These are phyloP conservation scores for Nasonia oneida DNA, from an alignment of 2,888 invertebrate genomes.

Conservation along the genomic window DNA sequence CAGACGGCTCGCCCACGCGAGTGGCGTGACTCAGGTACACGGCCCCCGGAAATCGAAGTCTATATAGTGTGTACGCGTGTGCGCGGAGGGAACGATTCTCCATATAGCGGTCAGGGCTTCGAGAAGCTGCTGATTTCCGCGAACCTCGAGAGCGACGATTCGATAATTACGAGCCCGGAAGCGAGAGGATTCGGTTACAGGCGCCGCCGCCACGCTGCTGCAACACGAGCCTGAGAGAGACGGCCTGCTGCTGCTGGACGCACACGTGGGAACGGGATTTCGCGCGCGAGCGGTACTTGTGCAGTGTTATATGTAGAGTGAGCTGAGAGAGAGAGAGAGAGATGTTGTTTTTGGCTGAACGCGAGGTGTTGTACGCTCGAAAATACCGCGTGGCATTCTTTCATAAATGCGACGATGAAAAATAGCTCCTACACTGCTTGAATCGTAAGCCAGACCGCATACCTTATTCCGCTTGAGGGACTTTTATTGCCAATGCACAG, in stretches of 20 bases:
- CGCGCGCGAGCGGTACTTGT: not conserved
- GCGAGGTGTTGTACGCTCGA: not conserved
- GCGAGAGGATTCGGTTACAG: constrained; percentile 50
- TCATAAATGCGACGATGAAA: too few relatives aligned
- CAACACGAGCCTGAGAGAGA: constrained; percentile 24
- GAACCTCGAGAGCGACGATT: constrained; percentile 48
- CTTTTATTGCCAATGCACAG: not conserved
- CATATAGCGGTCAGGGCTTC: constrained; percentile 39
- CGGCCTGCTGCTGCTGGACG: not conserved
- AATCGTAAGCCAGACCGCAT: not conserved
- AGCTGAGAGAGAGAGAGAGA: not conserved
- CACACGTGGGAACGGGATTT: constrained; percentile 38
- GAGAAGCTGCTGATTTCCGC: constrained; percentile 63
- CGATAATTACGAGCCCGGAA: constrained; percentile 51
- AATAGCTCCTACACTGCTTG: too few relatives aligned
- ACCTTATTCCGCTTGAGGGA: not conserved
- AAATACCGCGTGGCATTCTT: too few relatives aligned
- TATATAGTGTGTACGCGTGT: too few relatives aligned
- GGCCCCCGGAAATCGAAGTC: constrained; percentile 38
- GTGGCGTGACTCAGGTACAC: not conserved
- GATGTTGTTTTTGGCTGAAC: not conserved
- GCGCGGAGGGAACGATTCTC: constrained; percentile 2
- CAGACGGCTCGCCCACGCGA: not conserved
- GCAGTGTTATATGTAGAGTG: not conserved
- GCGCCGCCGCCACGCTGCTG: not conserved